Evolutionary conservation across 2,797 vertebrate genomes (phyloP).

Genomic region (Falco biarmicus): DNA sequence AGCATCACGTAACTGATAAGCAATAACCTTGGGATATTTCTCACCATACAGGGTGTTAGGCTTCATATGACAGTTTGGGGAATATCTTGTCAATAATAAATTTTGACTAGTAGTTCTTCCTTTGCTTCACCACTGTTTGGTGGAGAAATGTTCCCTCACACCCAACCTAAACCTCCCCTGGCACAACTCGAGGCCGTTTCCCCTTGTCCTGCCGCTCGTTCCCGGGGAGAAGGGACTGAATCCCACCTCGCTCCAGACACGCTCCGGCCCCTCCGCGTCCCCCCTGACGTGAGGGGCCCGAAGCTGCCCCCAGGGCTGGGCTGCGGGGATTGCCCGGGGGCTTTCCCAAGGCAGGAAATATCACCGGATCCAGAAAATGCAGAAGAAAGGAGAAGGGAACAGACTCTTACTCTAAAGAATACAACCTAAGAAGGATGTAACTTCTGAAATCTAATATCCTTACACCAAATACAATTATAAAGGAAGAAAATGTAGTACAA

Average conservation of each 20-base stretch:
- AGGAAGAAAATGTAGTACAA: background rate
- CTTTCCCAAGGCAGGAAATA: background rate
- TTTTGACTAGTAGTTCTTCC: background rate
- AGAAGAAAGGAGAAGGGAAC: background rate
- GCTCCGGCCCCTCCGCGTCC: too few species aligned
- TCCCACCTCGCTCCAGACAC: too few species aligned
- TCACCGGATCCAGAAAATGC: background rate
- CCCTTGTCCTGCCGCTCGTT: too few species aligned
- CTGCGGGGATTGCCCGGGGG: background rate
- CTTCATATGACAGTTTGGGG: background rate
- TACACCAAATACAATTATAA: background rate
- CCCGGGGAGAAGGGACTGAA: too few species aligned
- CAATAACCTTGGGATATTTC: background rate
- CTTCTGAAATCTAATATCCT: background rate
- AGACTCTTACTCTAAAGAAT: background rate
- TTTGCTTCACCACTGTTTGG: too few species aligned
- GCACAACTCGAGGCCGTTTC: too few species aligned
- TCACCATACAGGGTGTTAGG: fast-evolving
- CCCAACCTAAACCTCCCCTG: too few species aligned
- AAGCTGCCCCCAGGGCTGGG: too few species aligned
- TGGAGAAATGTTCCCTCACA: too few species aligned
- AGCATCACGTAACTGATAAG: fast-evolving
- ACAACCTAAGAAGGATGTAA: background rate
- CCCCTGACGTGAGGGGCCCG: too few species aligned
- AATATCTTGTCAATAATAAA: background rate